Percentiles rank a stretch among this genome's conserved stretches.
phyloP scores from a whole-genome alignment of 2,113 vertebrate genomes.

The Tachysurus fulvidraco region DNA sequence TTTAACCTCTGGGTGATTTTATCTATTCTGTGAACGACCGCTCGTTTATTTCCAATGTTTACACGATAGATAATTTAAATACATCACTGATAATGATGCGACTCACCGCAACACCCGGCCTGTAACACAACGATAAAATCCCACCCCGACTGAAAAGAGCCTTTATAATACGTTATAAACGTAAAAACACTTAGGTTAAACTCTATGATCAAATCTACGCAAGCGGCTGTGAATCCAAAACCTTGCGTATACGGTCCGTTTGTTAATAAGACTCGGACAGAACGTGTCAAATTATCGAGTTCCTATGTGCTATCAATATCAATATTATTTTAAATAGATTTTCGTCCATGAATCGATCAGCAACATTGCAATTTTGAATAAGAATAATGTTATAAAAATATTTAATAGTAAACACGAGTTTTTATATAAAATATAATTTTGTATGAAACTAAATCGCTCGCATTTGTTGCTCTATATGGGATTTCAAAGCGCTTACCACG shows the following conservation, averaged over 20 bases:
- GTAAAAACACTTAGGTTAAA: neutral
- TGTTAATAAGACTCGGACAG: constrained; percentile 23
- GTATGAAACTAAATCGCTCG: neutral
- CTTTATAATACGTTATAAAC: neutral
- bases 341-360: neutral
- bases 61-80: neutral
- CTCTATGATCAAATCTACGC: neutral
- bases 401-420: neutral
- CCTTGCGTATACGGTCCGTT: neutral
- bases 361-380: neutral
- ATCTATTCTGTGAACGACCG: neutral
- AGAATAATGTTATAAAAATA: too few relatives aligned
- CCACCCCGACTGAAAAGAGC: neutral
- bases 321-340: neutral
- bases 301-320: constrained; percentile 5
- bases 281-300: neutral
- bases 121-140: constrained; percentile 10
- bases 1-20: neutral
- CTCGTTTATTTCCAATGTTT: neutral
- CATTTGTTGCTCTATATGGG: neutral
- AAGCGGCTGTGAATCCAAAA: constrained; percentile 24
- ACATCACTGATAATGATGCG: constrained; percentile 1
- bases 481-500: accelerated
- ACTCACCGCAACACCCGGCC: constrained; percentile 31
- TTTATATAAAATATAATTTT: neutral